Evolutionary conservation across 1,140 invertebrate genomes (phyloP).

Genomic region (Rhagoletis zephyria): DNA sequence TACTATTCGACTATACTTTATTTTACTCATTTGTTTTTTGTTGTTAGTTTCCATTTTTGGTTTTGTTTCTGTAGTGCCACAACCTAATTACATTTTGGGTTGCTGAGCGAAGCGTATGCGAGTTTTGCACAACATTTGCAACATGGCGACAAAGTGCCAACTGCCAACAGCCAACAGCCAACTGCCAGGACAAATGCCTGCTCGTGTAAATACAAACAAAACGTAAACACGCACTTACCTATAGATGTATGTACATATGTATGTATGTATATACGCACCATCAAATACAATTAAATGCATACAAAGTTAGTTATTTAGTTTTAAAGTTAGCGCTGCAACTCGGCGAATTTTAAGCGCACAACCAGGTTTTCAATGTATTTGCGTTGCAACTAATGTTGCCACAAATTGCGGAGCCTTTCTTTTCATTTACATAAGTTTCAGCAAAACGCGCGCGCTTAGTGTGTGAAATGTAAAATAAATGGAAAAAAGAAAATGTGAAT

Average conservation of each 20-base stretch:
- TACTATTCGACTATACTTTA: neutral
- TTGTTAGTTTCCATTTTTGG: slow-evolving; percentile 3
- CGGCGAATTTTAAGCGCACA: slow-evolving; percentile 19
- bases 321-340: slow-evolving; percentile 3
- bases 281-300: neutral
- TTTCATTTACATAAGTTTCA: neutral
- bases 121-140: neutral
- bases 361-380: slow-evolving; percentile 14
- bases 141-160: slow-evolving; percentile 38
- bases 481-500: no score
- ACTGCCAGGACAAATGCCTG: neutral
- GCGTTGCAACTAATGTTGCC: slow-evolving; percentile 41
- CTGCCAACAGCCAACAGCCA: neutral
- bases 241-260: neutral
- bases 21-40: neutral
- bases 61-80: slow-evolving; percentile 38
- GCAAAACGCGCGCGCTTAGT: neutral
- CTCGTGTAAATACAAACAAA: neutral
- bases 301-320: slow-evolving; percentile 29
- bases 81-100: slow-evolving; percentile 47
- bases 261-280: neutral
- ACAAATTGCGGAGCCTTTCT: neutral
- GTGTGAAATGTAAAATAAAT: neutral
- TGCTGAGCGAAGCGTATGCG: neutral
- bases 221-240: neutral